Evolutionary conservation across 2,113 vertebrate genomes (phyloP), one percentile per base, ranked within the genome.

Genomic region (Grantiella picta): DNA sequence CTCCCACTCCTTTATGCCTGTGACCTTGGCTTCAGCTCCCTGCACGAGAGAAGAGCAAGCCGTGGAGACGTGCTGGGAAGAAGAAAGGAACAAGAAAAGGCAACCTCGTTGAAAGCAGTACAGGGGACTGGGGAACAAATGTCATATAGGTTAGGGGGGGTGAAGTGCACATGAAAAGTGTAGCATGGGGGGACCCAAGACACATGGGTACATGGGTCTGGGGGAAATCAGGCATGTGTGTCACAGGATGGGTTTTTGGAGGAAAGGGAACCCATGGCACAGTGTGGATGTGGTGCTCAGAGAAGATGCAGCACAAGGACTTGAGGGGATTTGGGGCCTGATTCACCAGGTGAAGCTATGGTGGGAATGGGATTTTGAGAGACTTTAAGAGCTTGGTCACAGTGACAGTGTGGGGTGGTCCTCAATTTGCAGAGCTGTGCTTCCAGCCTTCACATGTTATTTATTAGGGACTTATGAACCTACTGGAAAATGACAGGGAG

Each of bases 201-300:
- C 6, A 21, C 1, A 0, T 15, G 16, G 3, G 10, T 27, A 21
- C 1, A 0, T 15, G 16, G 3, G 10, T 27, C 53, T 79, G 36
- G 21, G n/a, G 4, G 7, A 92, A 71, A 78, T 60, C n/a, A 70
- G 60, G 23, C 12, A 31, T 10, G 25, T 13, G 10, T 57, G 59
- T 12, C 45, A 53, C 50, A 76, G 45, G 6, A 33, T 5, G 18
- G 28, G 27, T 33, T 27, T 61, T 47, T 64, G 27, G 31, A 89
- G 13, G 24, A 38, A 71, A 86, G 20, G 11, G 4, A 68, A 8
- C 5, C 22, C 18, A 9, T 4, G 19, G 12, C 35, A 57, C 15
- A 27, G 23, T 22, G 57, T 0, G 0, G 15, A n/a, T 0, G 0
- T 24, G 2, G 27, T 33, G 8, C 15, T 50, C 0, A 1, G 35